Conservation (phyloP, 2,113 vertebrate species). For the Erinaceus europaeus region DNA sequence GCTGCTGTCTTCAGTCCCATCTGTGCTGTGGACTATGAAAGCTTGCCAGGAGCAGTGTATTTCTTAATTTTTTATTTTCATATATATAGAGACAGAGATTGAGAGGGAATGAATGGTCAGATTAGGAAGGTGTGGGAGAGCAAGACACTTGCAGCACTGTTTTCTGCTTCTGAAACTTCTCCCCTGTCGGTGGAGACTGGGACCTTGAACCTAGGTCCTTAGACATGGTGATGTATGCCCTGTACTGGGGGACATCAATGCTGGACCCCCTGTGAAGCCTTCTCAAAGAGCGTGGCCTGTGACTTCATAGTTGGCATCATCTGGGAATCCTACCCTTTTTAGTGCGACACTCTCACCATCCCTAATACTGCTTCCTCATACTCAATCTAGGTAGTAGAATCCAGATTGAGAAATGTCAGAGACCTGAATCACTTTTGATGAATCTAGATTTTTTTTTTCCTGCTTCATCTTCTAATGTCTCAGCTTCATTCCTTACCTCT, state of each 20-base stretch:
- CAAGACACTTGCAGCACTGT: too few relatives aligned
- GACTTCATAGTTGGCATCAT: conserved; percentile 16
- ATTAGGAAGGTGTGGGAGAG: too few relatives aligned
- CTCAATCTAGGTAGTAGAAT: not conserved
- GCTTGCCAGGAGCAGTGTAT: too few relatives aligned
- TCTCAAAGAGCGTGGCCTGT: conserved; percentile 27
- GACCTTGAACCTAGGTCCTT: too few relatives aligned
- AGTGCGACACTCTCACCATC: conserved; percentile 6
- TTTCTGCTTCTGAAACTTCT: too few relatives aligned
- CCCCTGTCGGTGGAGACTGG: too few relatives aligned
- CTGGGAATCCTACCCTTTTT: conserved; percentile 20
- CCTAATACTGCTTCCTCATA: not conserved
- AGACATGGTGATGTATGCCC: too few relatives aligned
- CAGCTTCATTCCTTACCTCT: conserved; percentile 16
- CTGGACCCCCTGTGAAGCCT: too few relatives aligned
- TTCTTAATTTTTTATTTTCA: too few relatives aligned
- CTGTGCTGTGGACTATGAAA: not conserved
- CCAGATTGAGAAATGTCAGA: conserved; percentile 29
- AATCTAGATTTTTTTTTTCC: conserved; percentile 1
- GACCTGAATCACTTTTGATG: conserved; percentile 45
- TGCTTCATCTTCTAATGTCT: conserved; percentile 35
- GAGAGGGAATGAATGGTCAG: too few relatives aligned
- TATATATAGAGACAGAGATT: too few relatives aligned
- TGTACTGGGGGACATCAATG: too few relatives aligned
- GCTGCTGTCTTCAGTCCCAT: conserved; percentile 38